Evolutionary conservation across 2,888 invertebrate genomes (phyloP).

Genomic region (Hirtodrosophila alboralis): DNA sequence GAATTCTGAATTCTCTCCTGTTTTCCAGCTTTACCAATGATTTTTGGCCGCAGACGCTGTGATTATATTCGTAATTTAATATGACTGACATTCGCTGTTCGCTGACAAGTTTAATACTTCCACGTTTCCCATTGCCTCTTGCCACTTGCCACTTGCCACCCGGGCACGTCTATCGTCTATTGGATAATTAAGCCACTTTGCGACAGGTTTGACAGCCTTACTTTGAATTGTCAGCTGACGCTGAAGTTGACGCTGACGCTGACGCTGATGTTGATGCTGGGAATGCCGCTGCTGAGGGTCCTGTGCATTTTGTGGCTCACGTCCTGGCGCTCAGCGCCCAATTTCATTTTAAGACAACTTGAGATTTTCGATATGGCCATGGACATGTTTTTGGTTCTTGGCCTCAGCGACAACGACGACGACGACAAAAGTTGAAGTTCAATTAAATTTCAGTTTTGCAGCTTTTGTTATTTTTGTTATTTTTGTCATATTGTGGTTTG

Average conservation of each 20-base stretch:
- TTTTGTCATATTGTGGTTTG: slow-evolving; percentile 33
- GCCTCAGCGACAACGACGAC: slow-evolving; percentile 25
- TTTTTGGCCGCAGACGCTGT: slow-evolving; percentile 1
- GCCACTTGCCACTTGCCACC: slow-evolving; percentile 1
- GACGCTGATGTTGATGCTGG: slow-evolving; percentile 21
- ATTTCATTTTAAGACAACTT: slow-evolving; percentile 56
- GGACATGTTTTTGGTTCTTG: slow-evolving; percentile 38
- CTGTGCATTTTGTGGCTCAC: slow-evolving; percentile 19
- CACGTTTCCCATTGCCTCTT: not conserved
- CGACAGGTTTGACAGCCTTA: slow-evolving; percentile 75
- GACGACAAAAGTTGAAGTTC: slow-evolving; percentile 62
- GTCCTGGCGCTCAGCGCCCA: slow-evolving; percentile 40
- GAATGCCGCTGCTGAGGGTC: not conserved
- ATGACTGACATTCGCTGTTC: slow-evolving; percentile 64
- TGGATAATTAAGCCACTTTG: slow-evolving; percentile 79
- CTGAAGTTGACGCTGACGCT: slow-evolving; percentile 39
- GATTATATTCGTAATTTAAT: slow-evolving; percentile 58
- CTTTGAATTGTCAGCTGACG: slow-evolving; percentile 65
- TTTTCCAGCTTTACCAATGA: slow-evolving; percentile 3
- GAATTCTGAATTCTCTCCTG: no score
- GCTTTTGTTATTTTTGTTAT: slow-evolving; percentile 31
- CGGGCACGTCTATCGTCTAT: slow-evolving; percentile 67
- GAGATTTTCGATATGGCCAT: slow-evolving; percentile 45
- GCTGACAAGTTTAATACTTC: slow-evolving; percentile 65
- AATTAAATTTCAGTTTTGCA: slow-evolving; percentile 62